Conservation (phyloP, 2,888 invertebrate genomes). For the Lithosia quadra region DNA sequence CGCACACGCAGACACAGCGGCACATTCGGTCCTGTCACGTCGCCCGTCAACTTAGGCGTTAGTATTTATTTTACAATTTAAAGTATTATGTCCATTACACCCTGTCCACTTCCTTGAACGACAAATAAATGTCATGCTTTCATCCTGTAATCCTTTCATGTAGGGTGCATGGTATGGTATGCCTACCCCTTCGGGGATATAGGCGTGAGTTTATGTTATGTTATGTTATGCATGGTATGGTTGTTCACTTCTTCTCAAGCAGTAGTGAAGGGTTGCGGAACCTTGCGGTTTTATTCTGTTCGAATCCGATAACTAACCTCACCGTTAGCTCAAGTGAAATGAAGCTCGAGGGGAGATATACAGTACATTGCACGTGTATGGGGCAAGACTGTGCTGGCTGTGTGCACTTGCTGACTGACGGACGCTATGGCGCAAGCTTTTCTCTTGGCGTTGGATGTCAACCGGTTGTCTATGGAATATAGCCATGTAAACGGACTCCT, state of each 20-base stretch:
- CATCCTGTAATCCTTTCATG: neutral
- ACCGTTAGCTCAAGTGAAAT: neutral
- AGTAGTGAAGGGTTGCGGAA: neutral
- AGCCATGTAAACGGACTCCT: neutral
- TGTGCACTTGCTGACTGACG: no score
- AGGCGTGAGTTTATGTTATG: no score
- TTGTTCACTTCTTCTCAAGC: neutral
- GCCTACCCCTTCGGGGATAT: no score
- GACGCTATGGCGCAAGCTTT: no score
- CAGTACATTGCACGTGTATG: neutral
- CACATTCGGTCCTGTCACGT: slow-evolving; percentile 91
- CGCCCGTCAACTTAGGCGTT: slow-evolving; percentile 64
- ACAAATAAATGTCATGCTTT: neutral
- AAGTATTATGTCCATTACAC: no score
- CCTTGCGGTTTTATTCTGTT: neutral
- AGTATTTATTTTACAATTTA: slow-evolving; percentile 24
- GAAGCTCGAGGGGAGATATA: neutral
- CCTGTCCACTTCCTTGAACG: neutral
- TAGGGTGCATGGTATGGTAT: no score
- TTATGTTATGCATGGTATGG: no score
- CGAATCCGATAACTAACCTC: neutral
- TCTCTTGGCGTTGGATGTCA: no score
- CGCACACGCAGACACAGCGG: slow-evolving; percentile 95
- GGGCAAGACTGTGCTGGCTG: no score
- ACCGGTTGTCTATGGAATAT: no score